phyloP scores from a whole-genome alignment of 37 sponge, comb jelly and placozoan genomes.

The Hexactinellida sp. region DNA sequence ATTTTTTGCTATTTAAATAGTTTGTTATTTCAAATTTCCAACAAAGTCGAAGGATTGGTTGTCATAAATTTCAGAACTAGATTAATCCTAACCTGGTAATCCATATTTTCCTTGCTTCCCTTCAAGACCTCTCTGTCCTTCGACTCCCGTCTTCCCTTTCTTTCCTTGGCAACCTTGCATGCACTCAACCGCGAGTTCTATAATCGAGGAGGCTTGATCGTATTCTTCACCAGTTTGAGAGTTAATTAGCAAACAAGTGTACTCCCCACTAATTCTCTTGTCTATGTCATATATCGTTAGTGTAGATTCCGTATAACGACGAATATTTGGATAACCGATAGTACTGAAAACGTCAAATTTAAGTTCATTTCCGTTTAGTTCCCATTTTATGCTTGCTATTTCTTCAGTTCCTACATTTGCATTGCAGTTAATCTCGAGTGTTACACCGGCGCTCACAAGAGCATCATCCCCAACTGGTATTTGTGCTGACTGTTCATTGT shows the following conservation, averaged over 20 bases:
- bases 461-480: background rate
- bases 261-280: background rate
- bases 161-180: background rate
- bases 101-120: background rate
- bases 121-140: background rate
- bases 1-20: too few species aligned
- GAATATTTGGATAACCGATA: background rate
- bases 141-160: background rate
- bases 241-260: background rate
- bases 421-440: background rate
- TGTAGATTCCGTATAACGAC: background rate
- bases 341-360: background rate
- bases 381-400: background rate
- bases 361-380: background rate
- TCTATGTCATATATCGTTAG: background rate
- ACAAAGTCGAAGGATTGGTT: too few species aligned
- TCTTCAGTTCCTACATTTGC: background rate
- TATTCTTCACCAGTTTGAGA: background rate
- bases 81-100: too few species aligned
- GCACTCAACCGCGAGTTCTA: background rate
- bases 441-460: background rate
- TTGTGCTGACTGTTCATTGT: background rate
- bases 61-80: too few species aligned
- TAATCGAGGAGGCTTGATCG: background rate
- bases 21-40: too few species aligned